phyloP scores from a whole-genome alignment of 2,113 vertebrate genomes.

The Saccopteryx leptura region DNA sequence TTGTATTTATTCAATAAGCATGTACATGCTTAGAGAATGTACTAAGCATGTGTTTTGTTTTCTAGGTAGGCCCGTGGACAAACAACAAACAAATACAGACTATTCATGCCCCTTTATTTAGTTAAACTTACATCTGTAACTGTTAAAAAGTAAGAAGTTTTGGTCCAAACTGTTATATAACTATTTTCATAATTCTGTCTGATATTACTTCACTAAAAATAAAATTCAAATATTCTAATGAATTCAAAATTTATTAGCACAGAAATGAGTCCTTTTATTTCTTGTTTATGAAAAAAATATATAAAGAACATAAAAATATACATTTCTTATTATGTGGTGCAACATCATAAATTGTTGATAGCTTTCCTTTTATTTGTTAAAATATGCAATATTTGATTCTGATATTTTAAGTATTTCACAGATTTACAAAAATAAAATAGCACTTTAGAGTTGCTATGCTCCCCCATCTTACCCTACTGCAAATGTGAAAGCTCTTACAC shows the following conservation, averaged over 20 bases:
- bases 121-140: neutral
- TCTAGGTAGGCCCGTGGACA: neutral
- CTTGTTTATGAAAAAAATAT: constrained; percentile 71
- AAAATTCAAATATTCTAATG: constrained; percentile 21
- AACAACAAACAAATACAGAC: neutral
- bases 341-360: constrained; percentile 76
- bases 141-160: neutral
- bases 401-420: constrained; percentile 79
- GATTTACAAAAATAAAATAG: constrained; percentile 79
- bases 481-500: constrained; percentile 69
- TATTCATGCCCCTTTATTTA: neutral
- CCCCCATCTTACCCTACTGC: constrained; percentile 43
- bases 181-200: constrained; percentile 18
- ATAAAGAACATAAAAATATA: constrained; percentile 70
- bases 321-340: constrained; percentile 70
- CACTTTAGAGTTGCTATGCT: constrained; percentile 68
- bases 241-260: constrained; percentile 56
- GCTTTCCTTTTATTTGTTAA: constrained; percentile 79
- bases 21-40: neutral
- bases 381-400: constrained; percentile 77
- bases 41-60: neutral
- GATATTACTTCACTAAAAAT: constrained; percentile 22
- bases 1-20: constrained; percentile 4
- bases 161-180: neutral
- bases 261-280: constrained; percentile 44